A percentile compares a stretch with the other conserved stretches of the same genome.
These are phyloP conservation scores for Leptinotarsa peninsularis DNA, from an alignment of 2,888 invertebrate species.

Conservation along the genomic window DNA sequence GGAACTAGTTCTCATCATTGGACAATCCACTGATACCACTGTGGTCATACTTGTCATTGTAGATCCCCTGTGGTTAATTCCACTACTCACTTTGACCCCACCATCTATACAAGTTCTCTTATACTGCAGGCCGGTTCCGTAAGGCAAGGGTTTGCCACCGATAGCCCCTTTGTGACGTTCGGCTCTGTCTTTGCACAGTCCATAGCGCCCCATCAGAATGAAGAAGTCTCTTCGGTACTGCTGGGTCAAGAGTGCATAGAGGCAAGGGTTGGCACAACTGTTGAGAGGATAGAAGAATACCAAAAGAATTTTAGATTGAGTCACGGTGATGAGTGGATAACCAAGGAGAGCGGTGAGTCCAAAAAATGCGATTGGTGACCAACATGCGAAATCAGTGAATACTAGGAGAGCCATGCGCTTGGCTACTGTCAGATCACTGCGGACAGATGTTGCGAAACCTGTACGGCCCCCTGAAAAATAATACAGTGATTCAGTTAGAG, in stretches of 20 bases:
- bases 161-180: conserved; percentile 67
- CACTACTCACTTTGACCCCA: conserved; percentile 52
- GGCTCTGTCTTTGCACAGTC: conserved; percentile 65
- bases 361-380: conserved; percentile 77
- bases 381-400: conserved; percentile 74
- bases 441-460: conserved; percentile 65
- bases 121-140: conserved; percentile 62
- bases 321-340: conserved; percentile 71
- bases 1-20: conserved; percentile 57
- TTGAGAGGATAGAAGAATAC: conserved; percentile 79
- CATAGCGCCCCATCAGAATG: conserved; percentile 68
- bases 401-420: conserved; percentile 77
- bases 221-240: conserved; percentile 73
- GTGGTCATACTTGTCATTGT: conserved; percentile 63
- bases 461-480: conserved; percentile 66
- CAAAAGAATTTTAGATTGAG: conserved; percentile 70
- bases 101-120: conserved; percentile 45
- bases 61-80: conserved; percentile 59
- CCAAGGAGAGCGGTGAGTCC: conserved; percentile 75
- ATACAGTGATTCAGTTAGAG: not conserved
- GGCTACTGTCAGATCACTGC: conserved; percentile 70
- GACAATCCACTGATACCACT: conserved; percentile 64
- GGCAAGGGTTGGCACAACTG: conserved; percentile 77
- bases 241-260: conserved; percentile 76
- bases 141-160: conserved; percentile 63